Evolutionary conservation across 1,140 invertebrate genomes (phyloP).

Genomic region (Oedothorax gibbosus): DNA sequence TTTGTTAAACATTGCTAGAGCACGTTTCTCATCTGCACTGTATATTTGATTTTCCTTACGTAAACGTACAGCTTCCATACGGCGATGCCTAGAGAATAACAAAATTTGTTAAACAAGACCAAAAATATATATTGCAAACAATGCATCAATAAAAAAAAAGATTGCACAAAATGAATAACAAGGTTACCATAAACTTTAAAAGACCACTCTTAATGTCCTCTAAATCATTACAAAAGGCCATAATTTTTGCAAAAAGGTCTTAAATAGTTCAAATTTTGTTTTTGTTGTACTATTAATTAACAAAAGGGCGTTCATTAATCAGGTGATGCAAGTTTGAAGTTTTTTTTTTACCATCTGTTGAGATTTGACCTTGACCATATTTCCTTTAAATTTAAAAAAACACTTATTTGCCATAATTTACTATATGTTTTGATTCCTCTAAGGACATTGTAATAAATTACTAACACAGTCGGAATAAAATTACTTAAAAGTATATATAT

Average conservation of each 20-base stretch:
- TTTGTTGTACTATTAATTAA: background rate
- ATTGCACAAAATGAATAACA: no score
- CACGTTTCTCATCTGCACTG: conserved; percentile 98
- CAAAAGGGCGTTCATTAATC: background rate
- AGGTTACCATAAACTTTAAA: no score
- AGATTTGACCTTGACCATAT: no score
- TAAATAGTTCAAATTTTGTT: background rate
- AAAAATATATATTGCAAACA: background rate
- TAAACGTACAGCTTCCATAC: conserved; percentile 99
- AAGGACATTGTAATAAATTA: no score
- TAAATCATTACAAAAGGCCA: background rate
- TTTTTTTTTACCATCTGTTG: no score
- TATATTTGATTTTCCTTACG: conserved; percentile 99
- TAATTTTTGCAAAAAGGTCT: background rate
- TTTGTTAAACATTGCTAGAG: conserved; percentile 97
- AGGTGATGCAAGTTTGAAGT: no score
- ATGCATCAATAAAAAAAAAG: background rate
- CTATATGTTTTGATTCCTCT: no score
- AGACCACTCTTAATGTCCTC: no score
- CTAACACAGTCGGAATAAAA: no score
- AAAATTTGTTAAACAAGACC: conserved; percentile 2
- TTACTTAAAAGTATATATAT: no score
- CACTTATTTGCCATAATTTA: no score
- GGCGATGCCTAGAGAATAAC: conserved; percentile 81
- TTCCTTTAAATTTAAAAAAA: no score